phyloP scores from a whole-genome alignment of 1,140 invertebrate species.

The Diorhabda carinulata region DNA sequence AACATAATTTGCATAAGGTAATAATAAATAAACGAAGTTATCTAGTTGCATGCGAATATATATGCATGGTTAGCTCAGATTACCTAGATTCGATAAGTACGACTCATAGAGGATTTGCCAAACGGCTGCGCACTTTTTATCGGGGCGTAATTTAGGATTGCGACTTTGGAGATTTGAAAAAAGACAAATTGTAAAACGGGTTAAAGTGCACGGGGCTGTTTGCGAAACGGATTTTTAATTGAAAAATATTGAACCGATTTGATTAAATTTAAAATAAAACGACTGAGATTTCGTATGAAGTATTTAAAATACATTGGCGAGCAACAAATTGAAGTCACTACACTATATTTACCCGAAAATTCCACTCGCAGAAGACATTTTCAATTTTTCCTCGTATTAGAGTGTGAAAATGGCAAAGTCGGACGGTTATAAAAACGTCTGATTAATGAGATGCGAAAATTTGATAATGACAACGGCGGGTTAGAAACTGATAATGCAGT shows the following conservation, averaged over 20 bases:
- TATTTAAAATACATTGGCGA: too few relatives aligned
- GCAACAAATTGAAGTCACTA: too few relatives aligned
- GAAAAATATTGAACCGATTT: too few relatives aligned
- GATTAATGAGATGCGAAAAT: slow-evolving; percentile 2
- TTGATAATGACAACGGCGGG: neutral
- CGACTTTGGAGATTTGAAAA: neutral
- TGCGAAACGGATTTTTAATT: too few relatives aligned
- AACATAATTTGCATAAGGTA: slow-evolving; percentile 38
- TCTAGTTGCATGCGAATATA: slow-evolving; percentile 34
- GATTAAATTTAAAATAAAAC: too few relatives aligned
- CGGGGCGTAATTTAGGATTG: neutral
- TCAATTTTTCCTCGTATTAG: too few relatives aligned
- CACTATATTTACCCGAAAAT: too few relatives aligned
- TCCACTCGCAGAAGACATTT: too few relatives aligned
- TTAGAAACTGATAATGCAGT: neutral
- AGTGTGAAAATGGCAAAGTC: neutral
- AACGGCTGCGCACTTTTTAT: slow-evolving; percentile 2
- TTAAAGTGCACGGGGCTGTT: too few relatives aligned
- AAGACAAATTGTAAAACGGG: too few relatives aligned
- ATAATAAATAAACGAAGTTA: slow-evolving; percentile 41
- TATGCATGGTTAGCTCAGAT: slow-evolving; percentile 36
- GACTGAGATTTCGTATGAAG: too few relatives aligned
- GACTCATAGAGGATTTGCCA: slow-evolving; percentile 13
- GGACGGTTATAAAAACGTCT: neutral
- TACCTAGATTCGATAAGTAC: slow-evolving; percentile 38